These are phyloP conservation scores for Myrmecophaga tridactyla DNA, from an alignment of 2,113 vertebrate genomes.

Conservation along the genomic window DNA sequence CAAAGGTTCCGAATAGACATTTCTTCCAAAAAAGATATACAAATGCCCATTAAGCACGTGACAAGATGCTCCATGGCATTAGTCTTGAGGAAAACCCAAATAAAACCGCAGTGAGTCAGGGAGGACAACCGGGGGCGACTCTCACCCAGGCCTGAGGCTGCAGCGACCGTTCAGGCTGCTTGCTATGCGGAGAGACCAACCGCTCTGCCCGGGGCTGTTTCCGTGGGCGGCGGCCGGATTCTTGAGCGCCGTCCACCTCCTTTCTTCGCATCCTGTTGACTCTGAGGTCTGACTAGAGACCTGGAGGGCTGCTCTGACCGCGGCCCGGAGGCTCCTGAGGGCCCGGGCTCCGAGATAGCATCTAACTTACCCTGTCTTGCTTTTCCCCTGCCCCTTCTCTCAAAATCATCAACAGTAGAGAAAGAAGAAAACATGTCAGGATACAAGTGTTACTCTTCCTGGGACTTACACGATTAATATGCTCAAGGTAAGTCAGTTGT, in stretches of 20 bases:
- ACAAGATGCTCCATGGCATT: not conserved
- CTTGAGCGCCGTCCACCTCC: too few species aligned
- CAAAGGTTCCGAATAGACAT: not conserved
- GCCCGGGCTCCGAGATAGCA: not conserved
- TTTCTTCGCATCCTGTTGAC: too few species aligned
- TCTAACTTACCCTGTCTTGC: constrained; percentile 64
- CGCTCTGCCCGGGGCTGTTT: too few species aligned
- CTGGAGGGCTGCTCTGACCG: too few species aligned
- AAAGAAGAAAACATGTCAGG: constrained; percentile 80
- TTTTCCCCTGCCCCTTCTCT: constrained; percentile 62
- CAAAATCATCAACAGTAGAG: constrained; percentile 73
- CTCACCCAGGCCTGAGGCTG: too few species aligned
- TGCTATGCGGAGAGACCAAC: too few species aligned
- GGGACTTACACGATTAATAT: constrained; percentile 91
- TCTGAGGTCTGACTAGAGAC: too few species aligned
- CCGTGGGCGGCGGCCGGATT: too few species aligned
- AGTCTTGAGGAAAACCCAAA: not conserved
- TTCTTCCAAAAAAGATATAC: not conserved
- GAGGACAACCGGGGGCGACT: too few species aligned
- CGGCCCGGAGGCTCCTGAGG: too few species aligned
- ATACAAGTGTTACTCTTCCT: constrained; percentile 88
- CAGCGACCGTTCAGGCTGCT: too few species aligned
- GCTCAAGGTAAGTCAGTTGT: constrained; percentile 95
- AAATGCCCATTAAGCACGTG: not conserved
- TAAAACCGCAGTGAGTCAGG: not conserved